Evolutionary conservation across 2,888 invertebrate species (phyloP).

Genomic region (Caenorhabditis sp.): DNA sequence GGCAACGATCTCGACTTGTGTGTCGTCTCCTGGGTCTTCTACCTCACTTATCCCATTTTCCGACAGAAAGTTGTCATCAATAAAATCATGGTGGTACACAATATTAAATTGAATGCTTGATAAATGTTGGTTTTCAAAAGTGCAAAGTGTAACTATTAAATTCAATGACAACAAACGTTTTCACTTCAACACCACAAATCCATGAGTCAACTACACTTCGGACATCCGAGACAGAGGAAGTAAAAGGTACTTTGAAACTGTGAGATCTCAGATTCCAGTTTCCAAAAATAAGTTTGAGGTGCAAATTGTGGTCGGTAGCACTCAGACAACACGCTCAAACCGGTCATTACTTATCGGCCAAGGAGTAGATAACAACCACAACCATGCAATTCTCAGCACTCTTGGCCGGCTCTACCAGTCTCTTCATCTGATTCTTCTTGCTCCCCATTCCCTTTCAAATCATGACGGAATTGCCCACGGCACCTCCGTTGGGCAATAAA

Average conservation of each 20-base stretch:
- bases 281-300: background rate
- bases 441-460: background rate
- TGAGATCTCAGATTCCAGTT: background rate
- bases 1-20: constrained; percentile 53
- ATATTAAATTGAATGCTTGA: background rate
- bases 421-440: no score
- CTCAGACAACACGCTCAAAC: background rate
- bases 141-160: no score
- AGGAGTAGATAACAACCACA: background rate
- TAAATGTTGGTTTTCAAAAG: background rate
- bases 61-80: background rate
- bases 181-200: no score
- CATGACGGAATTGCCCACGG: no score
- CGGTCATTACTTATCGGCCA: background rate
- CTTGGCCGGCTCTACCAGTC: no score
- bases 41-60: constrained; percentile 36
- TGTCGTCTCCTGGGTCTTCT: constrained; percentile 52
- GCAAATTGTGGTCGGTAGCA: background rate
- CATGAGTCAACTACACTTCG: no score
- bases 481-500: no score
- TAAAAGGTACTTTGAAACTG: no score
- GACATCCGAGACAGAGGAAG: no score
- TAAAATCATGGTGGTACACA: background rate
- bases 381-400: background rate
- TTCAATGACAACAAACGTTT: no score